A percentile compares a stretch with the other conserved stretches of the same genome.
Evolutionary conservation across 2,888 invertebrate species (phyloP).

Genomic region (Yponomeuta plumbellus): DNA sequence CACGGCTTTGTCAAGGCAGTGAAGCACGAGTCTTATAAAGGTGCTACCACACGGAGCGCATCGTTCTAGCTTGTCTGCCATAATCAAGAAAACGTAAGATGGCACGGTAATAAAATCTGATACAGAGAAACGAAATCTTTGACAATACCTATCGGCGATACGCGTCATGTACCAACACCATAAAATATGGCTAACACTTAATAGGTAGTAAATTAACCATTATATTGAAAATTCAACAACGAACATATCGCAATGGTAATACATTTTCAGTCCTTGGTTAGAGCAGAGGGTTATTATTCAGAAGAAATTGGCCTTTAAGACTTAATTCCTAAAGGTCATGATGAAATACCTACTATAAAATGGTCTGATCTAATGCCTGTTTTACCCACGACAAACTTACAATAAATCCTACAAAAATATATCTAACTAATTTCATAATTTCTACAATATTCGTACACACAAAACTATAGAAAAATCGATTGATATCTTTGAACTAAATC

Average conservation of each 20-base stretch:
- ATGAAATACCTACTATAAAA: not conserved
- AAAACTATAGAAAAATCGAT: conserved; percentile 20
- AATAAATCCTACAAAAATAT: conserved; percentile 55
- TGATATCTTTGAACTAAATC: conserved; percentile 44
- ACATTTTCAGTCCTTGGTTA: not conserved
- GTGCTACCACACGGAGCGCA: not conserved
- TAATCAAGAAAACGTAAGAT: not conserved
- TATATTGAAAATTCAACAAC: not conserved
- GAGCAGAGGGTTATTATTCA: not conserved
- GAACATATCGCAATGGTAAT: not conserved
- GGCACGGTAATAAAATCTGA: too few relatives aligned
- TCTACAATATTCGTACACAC: conserved; percentile 4
- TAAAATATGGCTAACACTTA: not conserved
- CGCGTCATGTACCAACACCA: not conserved
- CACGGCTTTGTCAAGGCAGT: not conserved
- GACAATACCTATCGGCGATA: not conserved
- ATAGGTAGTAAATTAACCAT: not conserved
- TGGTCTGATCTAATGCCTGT: not conserved
- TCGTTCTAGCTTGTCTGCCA: not conserved
- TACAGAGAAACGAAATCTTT: too few relatives aligned
- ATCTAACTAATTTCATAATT: conserved; percentile 27
- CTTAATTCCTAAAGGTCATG: not conserved
- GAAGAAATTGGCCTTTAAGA: not conserved
- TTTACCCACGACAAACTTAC: not conserved
- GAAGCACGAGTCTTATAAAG: not conserved